Base-by-base conservation (phyloP, 2,113 vertebrate genomes). In the Xenotilapia leptura region DNA sequence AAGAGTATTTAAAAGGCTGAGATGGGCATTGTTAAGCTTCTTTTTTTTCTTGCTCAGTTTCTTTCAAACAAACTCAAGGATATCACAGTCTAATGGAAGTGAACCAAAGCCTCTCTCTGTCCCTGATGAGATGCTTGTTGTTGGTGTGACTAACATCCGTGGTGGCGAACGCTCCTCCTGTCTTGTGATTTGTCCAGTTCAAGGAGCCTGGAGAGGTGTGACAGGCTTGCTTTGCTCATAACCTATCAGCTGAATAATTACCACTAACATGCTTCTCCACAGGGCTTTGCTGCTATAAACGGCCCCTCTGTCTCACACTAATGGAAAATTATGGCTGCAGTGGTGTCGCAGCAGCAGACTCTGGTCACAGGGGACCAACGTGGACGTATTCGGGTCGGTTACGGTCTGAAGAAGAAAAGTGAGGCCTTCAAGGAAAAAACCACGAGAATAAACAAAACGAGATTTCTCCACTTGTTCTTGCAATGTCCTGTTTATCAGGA, bases 221-320 rank as follows among this genome's bases (percentile, higher is more conserved):
- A 89, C 87, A 58, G 60, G 60, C 33, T 54, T 6, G 79, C 68
- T 82, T 81, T 58, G 26, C 84, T 82, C 60, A 40, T 77, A 84
- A 88, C 80, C 87, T 79, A 58, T 83, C 89, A 85, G 82, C 90
- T 91, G 89, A 92, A 87, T 94, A 92, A 92, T 92, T 93, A 94
- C 93, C 2, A 53, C 86, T 90, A 86, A 91, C 88, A 56, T 80
- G 54, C 81, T 40, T 56, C 83, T 91, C 85, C 83, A 53, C 85
- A 58, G 93, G 89, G 81, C 73, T 45, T 83, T 19, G 21, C 80
- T 75, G 88, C 80, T 89, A 88, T 91, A 84, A 89, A 88, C 38
- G 51, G 83, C 60, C 81, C n/a, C 33, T 42, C 90, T 83, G 92
- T 85, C 85, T 89, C 79, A 56, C 77, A 7, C 82, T 91, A 92